Percentiles rank a stretch among this genome's conserved stretches.
Conservation (phyloP, 2,797 vertebrate genomes). For the Hippocampus kuda region DNA sequence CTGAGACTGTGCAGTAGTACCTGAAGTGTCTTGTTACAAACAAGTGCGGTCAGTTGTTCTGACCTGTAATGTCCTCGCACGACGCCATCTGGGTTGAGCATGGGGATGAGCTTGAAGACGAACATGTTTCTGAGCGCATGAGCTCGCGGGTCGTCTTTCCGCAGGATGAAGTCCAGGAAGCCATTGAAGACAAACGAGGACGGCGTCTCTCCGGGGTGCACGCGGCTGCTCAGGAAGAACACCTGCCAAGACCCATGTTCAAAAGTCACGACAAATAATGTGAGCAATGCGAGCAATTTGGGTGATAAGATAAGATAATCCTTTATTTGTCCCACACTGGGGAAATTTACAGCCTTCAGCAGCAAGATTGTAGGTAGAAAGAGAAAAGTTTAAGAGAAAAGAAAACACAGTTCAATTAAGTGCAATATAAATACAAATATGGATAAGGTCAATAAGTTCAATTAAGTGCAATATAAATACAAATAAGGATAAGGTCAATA, state of each 20-base stretch:
- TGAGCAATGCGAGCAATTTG: no score
- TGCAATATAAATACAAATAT: no score
- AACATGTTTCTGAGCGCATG: conserved; percentile 84
- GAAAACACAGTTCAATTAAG: no score
- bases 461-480: no score
- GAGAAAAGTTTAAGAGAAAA: no score
- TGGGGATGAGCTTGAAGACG: conserved; percentile 94
- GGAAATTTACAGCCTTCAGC: no score
- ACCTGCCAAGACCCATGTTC: conserved; percentile 61
- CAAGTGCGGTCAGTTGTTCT: background rate
- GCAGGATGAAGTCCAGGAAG: conserved; percentile 89
- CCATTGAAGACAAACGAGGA: conserved; percentile 96
- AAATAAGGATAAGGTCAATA: no score
- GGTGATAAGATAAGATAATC: no score
- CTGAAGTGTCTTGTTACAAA: background rate
- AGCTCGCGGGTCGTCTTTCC: conserved; percentile 85
- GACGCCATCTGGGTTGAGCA: conserved; percentile 95
- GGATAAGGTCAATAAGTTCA: no score
- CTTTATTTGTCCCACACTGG: no score
- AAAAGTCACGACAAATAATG: no score
- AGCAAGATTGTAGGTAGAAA: no score
- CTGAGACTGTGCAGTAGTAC: background rate
- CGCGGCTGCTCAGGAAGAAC: conserved; percentile 93
- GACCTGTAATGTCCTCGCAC: conserved; percentile 91
- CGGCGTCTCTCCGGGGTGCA: conserved; percentile 93